phyloP scores from a whole-genome alignment of 1,140 invertebrate genomes.

The Harpegnathos saltator region DNA sequence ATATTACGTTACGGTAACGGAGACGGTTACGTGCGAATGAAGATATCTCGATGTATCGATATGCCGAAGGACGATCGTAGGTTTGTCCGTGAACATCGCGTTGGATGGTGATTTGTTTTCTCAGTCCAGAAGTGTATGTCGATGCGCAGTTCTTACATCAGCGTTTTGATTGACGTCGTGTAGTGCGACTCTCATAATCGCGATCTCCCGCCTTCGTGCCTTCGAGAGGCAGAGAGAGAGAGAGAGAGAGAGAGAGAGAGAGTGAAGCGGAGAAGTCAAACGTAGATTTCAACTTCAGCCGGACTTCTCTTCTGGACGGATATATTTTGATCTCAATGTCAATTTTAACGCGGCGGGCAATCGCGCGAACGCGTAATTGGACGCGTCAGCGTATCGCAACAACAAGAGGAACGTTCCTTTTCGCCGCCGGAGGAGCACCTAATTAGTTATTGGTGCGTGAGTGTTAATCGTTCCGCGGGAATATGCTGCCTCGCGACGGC shows the following conservation, averaged over 20 bases:
- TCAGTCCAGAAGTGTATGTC: conserved; percentile 31
- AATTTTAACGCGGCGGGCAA: neutral
- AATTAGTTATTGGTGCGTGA: conserved; percentile 61
- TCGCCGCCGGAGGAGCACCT: conserved; percentile 20
- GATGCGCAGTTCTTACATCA: conserved; percentile 23
- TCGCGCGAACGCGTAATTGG: neutral
- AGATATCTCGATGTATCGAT: conserved; percentile 62
- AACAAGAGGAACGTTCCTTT: conserved; percentile 20
- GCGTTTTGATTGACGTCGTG: neutral
- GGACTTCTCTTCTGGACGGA: too few relatives aligned
- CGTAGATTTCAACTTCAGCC: neutral
- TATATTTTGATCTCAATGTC: neutral
- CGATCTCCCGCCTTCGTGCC: neutral
- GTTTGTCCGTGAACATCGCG: conserved; percentile 57
- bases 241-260: too few relatives aligned
- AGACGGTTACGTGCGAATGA: neutral
- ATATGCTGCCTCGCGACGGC: conserved; percentile 6
- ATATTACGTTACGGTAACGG: conserved; percentile 52
- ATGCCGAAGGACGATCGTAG: conserved; percentile 69
- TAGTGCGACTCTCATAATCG: neutral
- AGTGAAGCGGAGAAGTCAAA: too few relatives aligned
- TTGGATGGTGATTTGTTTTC: conserved; percentile 60
- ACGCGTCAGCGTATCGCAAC: conserved; percentile 12
- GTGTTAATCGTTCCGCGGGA: conserved; percentile 24
- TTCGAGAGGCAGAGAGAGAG: neutral